Conservation (phyloP, 2,113 vertebrate species). For the Macrotus californicus region DNA sequence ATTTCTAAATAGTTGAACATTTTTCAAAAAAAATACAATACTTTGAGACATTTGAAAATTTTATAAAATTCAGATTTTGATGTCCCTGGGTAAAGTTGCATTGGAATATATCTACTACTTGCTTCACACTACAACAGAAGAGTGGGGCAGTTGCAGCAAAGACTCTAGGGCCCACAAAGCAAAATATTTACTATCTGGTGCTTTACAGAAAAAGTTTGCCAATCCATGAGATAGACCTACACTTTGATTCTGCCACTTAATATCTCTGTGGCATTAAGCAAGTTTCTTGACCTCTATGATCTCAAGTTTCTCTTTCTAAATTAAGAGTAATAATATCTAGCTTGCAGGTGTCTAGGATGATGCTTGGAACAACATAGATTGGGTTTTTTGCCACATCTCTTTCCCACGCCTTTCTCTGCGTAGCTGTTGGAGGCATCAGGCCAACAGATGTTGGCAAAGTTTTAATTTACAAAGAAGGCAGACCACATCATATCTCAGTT, state of each 20-base stretch:
- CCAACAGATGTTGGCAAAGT: constrained; percentile 23
- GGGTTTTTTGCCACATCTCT: not conserved
- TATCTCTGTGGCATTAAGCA: not conserved
- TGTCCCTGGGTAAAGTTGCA: not conserved
- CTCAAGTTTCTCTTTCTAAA: not conserved
- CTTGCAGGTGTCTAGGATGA: not conserved
- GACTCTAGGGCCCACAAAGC: not conserved
- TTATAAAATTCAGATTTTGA: not conserved
- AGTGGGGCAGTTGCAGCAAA: not conserved
- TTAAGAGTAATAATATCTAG: not conserved
- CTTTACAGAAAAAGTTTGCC: not conserved
- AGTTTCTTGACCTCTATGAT: not conserved
- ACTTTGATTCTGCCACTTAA: not conserved
- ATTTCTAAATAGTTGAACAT: not conserved
- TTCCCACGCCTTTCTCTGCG: not conserved
- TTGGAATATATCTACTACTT: not conserved
- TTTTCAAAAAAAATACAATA: not conserved
- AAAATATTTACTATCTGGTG: not conserved
- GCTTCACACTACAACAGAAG: not conserved
- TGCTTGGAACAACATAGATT: not conserved
- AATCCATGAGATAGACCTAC: not conserved
- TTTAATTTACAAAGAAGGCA: constrained; percentile 34
- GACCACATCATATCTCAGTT: constrained; percentile 13
- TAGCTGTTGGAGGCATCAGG: not conserved
- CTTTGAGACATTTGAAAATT: not conserved